Conservation (phyloP, 1,140 invertebrate species). For the Lasioglossum baleicum region DNA sequence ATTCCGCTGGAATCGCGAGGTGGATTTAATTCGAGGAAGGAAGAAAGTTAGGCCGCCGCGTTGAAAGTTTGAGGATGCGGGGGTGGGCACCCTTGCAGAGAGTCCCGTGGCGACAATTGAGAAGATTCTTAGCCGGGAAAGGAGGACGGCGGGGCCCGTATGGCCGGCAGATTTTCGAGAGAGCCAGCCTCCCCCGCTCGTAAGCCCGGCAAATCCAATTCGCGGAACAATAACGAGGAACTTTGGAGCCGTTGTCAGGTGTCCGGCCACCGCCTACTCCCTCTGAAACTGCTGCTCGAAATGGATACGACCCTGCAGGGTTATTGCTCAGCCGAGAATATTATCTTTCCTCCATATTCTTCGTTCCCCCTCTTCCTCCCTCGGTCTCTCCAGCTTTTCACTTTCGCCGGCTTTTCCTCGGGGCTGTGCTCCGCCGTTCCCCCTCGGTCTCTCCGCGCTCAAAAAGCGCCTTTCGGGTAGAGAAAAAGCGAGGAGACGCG, state of each 20-base stretch:
- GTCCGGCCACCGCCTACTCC: slow-evolving; percentile 2
- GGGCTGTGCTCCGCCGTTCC: too few relatives aligned
- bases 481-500: too few relatives aligned
- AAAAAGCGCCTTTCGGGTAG: too few relatives aligned
- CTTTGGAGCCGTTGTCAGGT: slow-evolving; percentile 30
- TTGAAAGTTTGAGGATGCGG: slow-evolving; percentile 6
- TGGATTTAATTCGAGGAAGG: too few relatives aligned
- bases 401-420: too few relatives aligned
- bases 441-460: too few relatives aligned
- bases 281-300: slow-evolving; percentile 40
- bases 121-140: neutral
- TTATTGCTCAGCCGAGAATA: slow-evolving; percentile 36
- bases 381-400: slow-evolving; percentile 18
- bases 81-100: neutral
- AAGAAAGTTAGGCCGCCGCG: too few relatives aligned
- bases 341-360: too few relatives aligned
- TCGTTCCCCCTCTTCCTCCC: too few relatives aligned
- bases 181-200: too few relatives aligned
- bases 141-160: slow-evolving; percentile 18
- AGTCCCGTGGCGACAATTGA: neutral
- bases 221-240: slow-evolving; percentile 59
- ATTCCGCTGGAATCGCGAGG: too few relatives aligned
- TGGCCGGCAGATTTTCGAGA: slow-evolving; percentile 36
- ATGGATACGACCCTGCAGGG: slow-evolving; percentile 34
- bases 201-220: slow-evolving; percentile 55